Evolutionary conservation across 2,888 invertebrate genomes (phyloP).

Genomic region (Strigamia maritima): DNA sequence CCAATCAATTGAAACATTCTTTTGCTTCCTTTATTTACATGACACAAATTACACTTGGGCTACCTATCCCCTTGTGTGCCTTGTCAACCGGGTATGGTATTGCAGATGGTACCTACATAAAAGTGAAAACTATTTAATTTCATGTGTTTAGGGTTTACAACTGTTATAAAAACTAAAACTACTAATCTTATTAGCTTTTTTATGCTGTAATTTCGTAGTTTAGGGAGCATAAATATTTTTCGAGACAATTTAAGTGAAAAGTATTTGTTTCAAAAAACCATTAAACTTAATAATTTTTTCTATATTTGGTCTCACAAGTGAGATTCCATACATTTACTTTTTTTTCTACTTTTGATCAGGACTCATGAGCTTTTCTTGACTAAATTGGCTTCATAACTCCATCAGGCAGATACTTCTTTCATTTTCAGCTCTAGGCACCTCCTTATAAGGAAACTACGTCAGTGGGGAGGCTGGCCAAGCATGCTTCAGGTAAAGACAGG

Average conservation of each 20-base stretch:
- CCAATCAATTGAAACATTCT: neutral
- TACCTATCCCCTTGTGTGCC: neutral
- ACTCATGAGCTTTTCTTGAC: constrained; percentile 25
- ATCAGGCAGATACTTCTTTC: constrained; percentile 32
- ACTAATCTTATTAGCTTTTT: too few relatives aligned
- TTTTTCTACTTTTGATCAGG: neutral
- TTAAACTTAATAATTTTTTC: neutral
- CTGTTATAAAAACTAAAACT: too few relatives aligned
- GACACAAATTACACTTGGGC: constrained; percentile 10
- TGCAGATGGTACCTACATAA: too few relatives aligned
- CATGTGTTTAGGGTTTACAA: too few relatives aligned
- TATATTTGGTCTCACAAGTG: constrained; percentile 6
- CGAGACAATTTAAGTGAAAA: neutral
- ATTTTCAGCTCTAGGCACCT: constrained; percentile 32
- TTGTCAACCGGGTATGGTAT: neutral
- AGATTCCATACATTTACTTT: neutral
- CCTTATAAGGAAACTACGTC: constrained; percentile 30
- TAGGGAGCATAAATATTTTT: neutral
- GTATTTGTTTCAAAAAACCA: neutral
- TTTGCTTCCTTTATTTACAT: neutral
- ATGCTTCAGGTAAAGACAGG: constrained; percentile 34
- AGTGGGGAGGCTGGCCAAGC: constrained; percentile 27
- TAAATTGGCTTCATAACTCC: constrained; percentile 34
- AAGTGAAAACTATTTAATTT: too few relatives aligned
- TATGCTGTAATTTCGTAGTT: too few relatives aligned